phyloP scores from a whole-genome alignment of 2,888 invertebrate genomes.

The Metopia argyrocephala region DNA sequence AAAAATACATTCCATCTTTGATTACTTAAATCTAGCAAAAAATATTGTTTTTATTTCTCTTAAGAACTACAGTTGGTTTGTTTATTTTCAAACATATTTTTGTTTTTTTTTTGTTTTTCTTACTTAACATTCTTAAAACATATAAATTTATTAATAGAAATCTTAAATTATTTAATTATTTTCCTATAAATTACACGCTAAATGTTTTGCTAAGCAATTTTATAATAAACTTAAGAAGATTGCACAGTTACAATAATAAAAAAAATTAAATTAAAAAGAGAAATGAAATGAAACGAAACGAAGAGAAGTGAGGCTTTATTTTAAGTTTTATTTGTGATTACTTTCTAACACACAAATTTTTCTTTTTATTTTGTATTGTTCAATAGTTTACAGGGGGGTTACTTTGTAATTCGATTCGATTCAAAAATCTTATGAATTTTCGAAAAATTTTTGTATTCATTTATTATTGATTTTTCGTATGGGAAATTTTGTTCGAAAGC shows the following conservation, averaged over 20 bases:
- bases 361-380: neutral
- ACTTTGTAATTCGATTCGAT: no score
- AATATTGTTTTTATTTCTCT: conserved; percentile 37
- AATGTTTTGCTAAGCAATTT: conserved; percentile 52
- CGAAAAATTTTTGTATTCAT: neutral
- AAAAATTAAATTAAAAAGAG: neutral
- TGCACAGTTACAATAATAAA: conserved; percentile 3
- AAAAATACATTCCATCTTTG: conserved; percentile 21
- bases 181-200: conserved; percentile 32
- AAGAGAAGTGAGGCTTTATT: neutral
- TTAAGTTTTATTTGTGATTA: conserved; percentile 59
- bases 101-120: conserved; percentile 60
- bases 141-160: conserved; percentile 27
- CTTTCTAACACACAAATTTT: conserved; percentile 17
- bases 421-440: no score
- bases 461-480: neutral
- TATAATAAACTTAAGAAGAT: conserved; percentile 7
- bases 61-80: conserved; percentile 52
- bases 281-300: neutral
- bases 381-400: neutral
- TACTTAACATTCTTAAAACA: conserved; percentile 57
- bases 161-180: conserved; percentile 44
- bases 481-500: no score
- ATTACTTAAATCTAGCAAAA: conserved; percentile 54
- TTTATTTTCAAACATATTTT: conserved; percentile 23